Base-by-base conservation (phyloP, 2,113 vertebrate species). In the Grammomys surdaster region DNA sequence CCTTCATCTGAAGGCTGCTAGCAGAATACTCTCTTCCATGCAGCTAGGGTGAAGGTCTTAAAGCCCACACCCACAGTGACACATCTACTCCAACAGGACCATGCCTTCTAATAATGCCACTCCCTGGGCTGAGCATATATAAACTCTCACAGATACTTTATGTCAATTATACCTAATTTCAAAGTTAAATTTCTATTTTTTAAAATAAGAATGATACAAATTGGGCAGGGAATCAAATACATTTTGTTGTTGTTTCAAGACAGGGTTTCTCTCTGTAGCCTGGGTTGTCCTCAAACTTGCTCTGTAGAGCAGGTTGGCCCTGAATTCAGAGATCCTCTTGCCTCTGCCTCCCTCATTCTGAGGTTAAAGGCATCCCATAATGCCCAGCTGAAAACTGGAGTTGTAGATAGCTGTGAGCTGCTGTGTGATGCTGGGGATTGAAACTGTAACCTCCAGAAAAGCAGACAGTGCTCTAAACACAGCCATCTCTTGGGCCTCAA, bases 131-230 rank as follows among this genome's bases (percentile, higher is more conserved):
- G 6, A 69, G 31, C 67, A 69, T 69, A 69, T 16, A 56, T 56
- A 56, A 56, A 56, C 54, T 1, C 9, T 91, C 33, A 51, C 46
- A 72, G 3, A 93, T 48, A 54, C 43, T 80, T 92, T 69, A 72
- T 40, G 46, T 75, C 20, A 51, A 72, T 77, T 81, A 36, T 54
- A 77, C 84, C 9, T 90, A 14, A 65, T 73, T 81, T 95, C 81
- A 60, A 93, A 91, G n/a, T 26, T 65, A 75, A 90, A 85, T 60
- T 56, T 36, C 70, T 87, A 46, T 78, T 19, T 90, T 88, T 89
- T 86, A 58, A 58, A 95, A 94, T 81, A 95, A 97, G 36, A 90
- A 8, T 85, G 40, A 40, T 48, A 8, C n/a, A 88, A 90, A 65
- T 16, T n/a, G 7, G 36, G 72, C 70, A 76, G 89, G 11, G 40